Evolutionary conservation across 2,113 vertebrate genomes (phyloP).

Genomic region (Tor tambroides): DNA sequence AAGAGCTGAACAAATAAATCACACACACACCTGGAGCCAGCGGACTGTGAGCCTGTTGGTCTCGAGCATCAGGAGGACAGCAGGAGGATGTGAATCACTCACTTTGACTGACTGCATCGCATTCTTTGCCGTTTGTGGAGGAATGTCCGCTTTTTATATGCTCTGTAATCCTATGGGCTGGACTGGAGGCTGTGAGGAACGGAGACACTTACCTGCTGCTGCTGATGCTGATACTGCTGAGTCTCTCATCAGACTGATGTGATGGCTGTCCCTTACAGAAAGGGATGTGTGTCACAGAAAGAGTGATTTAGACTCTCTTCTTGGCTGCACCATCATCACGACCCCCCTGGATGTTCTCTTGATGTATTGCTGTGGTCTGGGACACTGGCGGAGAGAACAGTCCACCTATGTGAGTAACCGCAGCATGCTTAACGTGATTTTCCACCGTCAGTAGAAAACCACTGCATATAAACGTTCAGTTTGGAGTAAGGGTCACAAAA

Average conservation of each 20-base stretch:
- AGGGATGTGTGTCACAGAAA: slow-evolving; percentile 54
- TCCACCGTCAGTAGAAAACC: neutral
- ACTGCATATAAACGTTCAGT: neutral
- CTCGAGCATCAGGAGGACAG: slow-evolving; percentile 15
- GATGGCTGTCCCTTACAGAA: slow-evolving; percentile 54
- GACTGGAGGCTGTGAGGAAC: slow-evolving; percentile 10
- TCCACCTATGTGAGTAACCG: slow-evolving; percentile 94
- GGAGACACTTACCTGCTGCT: slow-evolving; percentile 30
- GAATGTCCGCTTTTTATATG: slow-evolving; percentile 9
- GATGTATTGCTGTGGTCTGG: slow-evolving; percentile 99
- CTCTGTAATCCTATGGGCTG: slow-evolving; percentile 17
- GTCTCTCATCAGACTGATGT: slow-evolving; percentile 34
- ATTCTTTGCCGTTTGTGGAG: slow-evolving; percentile 3
- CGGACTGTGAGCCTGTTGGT: slow-evolving; percentile 37
- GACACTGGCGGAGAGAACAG: slow-evolving; percentile 91
- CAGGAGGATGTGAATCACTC: slow-evolving; percentile 18
- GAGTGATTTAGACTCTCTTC: slow-evolving; percentile 55
- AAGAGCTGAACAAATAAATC: slow-evolving; percentile 46
- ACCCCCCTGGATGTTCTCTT: slow-evolving; percentile 81
- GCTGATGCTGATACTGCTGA: slow-evolving; percentile 9
- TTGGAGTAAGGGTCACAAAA: neutral
- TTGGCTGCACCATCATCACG: slow-evolving; percentile 64
- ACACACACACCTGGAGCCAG: slow-evolving; percentile 47
- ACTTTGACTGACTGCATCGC: slow-evolving; percentile 8
- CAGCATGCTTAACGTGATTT: neutral